Evolutionary conservation across 2,888 invertebrate genomes (phyloP).

Genomic region (Quadroppia sp.): DNA sequence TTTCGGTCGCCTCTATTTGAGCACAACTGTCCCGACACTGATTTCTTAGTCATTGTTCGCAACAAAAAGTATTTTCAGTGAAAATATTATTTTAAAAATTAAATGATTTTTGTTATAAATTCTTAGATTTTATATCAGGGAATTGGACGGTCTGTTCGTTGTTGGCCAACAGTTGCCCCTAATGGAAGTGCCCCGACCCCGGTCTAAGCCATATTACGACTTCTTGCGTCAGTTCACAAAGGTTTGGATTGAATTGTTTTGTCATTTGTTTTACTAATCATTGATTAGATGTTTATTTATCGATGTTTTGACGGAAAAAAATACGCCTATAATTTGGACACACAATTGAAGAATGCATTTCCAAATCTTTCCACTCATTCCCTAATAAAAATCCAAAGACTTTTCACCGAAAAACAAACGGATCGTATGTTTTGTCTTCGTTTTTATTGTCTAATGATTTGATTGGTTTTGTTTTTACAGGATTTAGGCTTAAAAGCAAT

Average conservation of each 20-base stretch:
- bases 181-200: constrained; percentile 14
- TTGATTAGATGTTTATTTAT: constrained; percentile 23
- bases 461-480: background rate
- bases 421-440: background rate
- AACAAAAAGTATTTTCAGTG: constrained; percentile 7
- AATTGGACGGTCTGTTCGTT: background rate
- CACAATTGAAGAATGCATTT: background rate
- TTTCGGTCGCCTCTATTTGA: constrained; percentile 22
- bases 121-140: constrained; percentile 10
- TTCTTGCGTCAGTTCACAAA: constrained; percentile 3
- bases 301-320: background rate
- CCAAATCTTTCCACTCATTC: background rate
- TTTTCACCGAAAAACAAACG: background rate
- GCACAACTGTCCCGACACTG: constrained; percentile 20
- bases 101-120: no score
- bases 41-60: background rate
- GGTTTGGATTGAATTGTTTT: background rate
- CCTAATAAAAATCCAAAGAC: background rate
- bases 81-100: background rate
- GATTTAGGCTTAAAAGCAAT: background rate
- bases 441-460: background rate
- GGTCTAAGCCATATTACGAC: background rate
- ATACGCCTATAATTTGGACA: background rate
- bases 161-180: constrained; percentile 14
- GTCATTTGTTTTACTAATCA: background rate